phyloP scores from a whole-genome alignment of 1,140 invertebrate species.

The Cherax destructor region DNA sequence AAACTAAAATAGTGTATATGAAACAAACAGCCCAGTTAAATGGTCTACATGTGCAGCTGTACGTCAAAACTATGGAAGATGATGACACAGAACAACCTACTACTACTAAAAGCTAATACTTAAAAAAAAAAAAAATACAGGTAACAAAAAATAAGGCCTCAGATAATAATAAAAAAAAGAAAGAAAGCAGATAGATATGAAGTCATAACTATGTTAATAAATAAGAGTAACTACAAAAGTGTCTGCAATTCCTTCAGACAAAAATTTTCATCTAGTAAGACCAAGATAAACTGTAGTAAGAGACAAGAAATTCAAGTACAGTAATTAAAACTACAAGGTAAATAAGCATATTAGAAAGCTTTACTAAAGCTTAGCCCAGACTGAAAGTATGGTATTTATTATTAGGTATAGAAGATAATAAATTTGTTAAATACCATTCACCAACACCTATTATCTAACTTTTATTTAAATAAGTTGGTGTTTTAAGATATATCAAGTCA shows the following conservation, averaged over 20 bases:
- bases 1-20: slow-evolving; percentile 10
- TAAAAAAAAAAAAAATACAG: neutral
- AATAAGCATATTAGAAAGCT: neutral
- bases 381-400: too few species aligned
- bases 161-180: neutral
- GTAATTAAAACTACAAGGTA: neutral
- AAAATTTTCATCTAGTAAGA: neutral
- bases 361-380: neutral
- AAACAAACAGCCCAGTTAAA: neutral
- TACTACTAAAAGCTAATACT: neutral
- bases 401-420: too few species aligned
- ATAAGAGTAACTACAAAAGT: neutral
- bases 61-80: slow-evolving; percentile 1
- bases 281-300: neutral
- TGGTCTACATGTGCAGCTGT: slow-evolving; percentile 38
- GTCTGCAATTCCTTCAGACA: neutral
- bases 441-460: too few species aligned
- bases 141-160: neutral
- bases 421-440: too few species aligned
- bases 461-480: too few species aligned
- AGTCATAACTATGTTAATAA: neutral
- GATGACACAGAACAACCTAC: neutral
- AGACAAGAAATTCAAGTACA: neutral
- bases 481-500: too few species aligned
- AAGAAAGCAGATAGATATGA: neutral